These are phyloP conservation scores for Pelecanoides urinatrix DNA, from an alignment of 2,113 vertebrate species.

Conservation along the genomic window DNA sequence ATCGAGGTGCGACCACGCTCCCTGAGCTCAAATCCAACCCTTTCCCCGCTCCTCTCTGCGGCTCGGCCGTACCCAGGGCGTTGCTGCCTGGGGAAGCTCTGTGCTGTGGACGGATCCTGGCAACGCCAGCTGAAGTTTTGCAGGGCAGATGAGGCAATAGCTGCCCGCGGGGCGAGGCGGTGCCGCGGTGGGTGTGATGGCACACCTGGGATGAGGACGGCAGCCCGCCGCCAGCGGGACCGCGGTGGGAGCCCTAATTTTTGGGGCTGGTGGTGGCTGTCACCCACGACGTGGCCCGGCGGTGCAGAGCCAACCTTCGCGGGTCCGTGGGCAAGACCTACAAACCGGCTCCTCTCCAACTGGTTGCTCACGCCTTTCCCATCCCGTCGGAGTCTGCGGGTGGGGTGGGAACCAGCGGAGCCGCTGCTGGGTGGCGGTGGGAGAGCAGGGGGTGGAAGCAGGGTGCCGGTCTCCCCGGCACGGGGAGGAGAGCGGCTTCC, in stretches of 20 bases:
- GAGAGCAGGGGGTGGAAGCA: not conserved
- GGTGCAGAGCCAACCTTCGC: not conserved
- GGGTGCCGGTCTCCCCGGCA: not conserved
- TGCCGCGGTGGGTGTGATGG: not conserved
- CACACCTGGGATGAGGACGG: not conserved
- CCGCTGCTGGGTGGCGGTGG: not conserved
- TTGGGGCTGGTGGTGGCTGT: not conserved
- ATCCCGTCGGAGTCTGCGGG: not conserved
- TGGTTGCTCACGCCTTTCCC: slow-evolving; percentile 55
- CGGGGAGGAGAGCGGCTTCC: not conserved
- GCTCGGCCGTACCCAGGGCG: not conserved
- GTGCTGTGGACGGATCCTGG: not conserved
- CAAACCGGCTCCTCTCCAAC: slow-evolving; percentile 21
- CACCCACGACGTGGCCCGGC: fast-evolving
- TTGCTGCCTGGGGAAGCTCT: not conserved
- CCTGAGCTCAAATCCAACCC: not conserved
- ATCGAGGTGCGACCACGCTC: fast-evolving
- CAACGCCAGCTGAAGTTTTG: not conserved
- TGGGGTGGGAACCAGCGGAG: not conserved
- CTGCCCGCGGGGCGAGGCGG: not conserved
- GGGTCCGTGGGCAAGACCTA: not conserved
- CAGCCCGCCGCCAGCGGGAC: not conserved
- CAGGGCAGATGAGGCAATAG: slow-evolving; percentile 49
- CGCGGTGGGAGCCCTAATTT: not conserved
- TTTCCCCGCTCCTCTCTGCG: not conserved